Conservation (phyloP, 2,113 vertebrate genomes). For the Vimba vimba region DNA sequence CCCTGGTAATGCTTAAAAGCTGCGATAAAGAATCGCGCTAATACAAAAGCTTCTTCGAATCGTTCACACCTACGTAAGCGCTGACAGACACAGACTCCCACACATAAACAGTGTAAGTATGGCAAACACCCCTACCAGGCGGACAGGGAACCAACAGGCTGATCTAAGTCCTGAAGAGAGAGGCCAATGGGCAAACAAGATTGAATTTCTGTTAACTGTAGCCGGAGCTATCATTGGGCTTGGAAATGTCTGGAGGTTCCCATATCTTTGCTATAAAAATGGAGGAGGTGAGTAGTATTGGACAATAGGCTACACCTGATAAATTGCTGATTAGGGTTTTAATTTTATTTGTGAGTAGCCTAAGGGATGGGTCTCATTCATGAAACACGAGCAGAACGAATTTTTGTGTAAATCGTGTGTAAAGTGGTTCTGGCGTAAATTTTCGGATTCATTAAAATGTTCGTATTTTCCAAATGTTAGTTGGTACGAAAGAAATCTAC, state of each 20-base stretch:
- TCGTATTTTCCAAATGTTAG: too few relatives aligned
- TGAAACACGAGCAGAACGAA: too few relatives aligned
- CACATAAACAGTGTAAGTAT: slow-evolving; percentile 28
- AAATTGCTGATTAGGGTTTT: neutral
- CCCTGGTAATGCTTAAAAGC: slow-evolving; percentile 4
- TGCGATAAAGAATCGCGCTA: neutral
- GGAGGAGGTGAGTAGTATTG: slow-evolving; percentile 46
- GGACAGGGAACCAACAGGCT: slow-evolving; percentile 1
- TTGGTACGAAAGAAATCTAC: too few relatives aligned
- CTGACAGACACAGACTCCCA: neutral
- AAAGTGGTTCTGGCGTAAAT: too few relatives aligned
- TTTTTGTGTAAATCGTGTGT: too few relatives aligned
- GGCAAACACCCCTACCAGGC: slow-evolving; percentile 5
- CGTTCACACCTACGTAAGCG: neutral
- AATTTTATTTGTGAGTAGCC: neutral
- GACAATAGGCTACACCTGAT: neutral
- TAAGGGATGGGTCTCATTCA: too few relatives aligned
- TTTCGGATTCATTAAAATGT: too few relatives aligned
- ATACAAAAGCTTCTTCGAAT: neutral
- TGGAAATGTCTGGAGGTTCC: slow-evolving; percentile 54
- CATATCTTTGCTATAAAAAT: slow-evolving; percentile 57
- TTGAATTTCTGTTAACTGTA: slow-evolving; percentile 44
- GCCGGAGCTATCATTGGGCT: slow-evolving; percentile 49
- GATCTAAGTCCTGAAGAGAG: slow-evolving; percentile 22
- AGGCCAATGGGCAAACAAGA: slow-evolving; percentile 50